Evolutionary conservation across 2,797 vertebrate species (phyloP).

Genomic region (Phalanger gymnotis): DNA sequence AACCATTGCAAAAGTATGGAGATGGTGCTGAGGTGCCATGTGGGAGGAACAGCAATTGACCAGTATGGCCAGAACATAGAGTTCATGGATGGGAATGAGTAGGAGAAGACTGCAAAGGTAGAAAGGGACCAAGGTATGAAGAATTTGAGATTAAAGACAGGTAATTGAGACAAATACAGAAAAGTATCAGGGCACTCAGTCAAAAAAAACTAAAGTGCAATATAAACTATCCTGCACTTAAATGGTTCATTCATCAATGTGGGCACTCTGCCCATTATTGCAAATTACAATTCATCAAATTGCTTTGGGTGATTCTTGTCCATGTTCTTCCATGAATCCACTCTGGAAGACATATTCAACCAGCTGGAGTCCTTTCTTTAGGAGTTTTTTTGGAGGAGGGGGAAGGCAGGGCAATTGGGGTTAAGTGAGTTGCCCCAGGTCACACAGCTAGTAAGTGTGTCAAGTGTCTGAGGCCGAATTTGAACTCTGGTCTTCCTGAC

Average conservation of each 20-base stretch:
- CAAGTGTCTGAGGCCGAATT: too few relatives aligned
- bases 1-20: background rate
- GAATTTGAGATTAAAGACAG: background rate
- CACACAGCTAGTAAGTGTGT: too few relatives aligned
- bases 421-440: too few relatives aligned
- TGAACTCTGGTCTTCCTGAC: too few relatives aligned
- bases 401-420: too few relatives aligned
- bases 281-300: background rate
- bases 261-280: background rate
- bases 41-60: background rate
- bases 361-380: background rate
- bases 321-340: background rate
- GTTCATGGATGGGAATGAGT: background rate
- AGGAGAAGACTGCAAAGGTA: background rate
- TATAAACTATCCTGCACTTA: background rate
- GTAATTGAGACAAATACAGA: background rate
- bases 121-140: background rate
- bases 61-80: background rate
- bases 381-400: too few relatives aligned
- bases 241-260: background rate
- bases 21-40: background rate
- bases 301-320: background rate
- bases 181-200: background rate
- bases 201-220: background rate
- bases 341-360: too few relatives aligned